Evolutionary conservation across 1,140 invertebrate species (phyloP).

Genomic region (Pygmarrhopalites habei): DNA sequence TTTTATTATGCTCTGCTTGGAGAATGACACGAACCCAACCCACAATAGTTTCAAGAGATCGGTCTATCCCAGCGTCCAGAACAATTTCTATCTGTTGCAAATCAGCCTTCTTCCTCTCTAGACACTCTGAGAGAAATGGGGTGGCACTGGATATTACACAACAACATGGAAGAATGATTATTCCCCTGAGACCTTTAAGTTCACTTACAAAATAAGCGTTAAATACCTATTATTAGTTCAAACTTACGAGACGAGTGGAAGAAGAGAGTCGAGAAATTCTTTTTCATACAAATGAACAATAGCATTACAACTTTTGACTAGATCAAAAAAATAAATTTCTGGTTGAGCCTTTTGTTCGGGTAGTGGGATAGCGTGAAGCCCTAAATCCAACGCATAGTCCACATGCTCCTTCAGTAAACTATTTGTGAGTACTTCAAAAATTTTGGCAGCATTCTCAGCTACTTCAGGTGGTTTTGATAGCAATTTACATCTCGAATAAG

Average conservation of each 20-base stretch:
- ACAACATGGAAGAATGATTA: slow-evolving; percentile 1
- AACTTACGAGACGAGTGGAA: slow-evolving; percentile 74
- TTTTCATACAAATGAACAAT: slow-evolving; percentile 94
- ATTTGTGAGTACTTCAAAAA: slow-evolving; percentile 80
- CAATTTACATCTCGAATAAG: slow-evolving; percentile 71
- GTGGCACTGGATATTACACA: slow-evolving; percentile 60
- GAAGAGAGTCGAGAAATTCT: slow-evolving; percentile 80
- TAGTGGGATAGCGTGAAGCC: slow-evolving; percentile 81
- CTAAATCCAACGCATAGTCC: slow-evolving; percentile 91
- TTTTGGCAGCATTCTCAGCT: slow-evolving; percentile 67
- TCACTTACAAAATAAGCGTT: slow-evolving; percentile 5
- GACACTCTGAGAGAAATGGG: slow-evolving; percentile 75
- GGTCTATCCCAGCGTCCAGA: slow-evolving; percentile 70
- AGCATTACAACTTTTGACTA: slow-evolving; percentile 88
- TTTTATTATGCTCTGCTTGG: slow-evolving; percentile 89
- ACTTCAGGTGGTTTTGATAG: slow-evolving; percentile 73
- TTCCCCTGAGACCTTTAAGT: slow-evolving; percentile 18
- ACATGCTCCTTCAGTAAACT: slow-evolving; percentile 86
- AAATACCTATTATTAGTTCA: slow-evolving; percentile 18
- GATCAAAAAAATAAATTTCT: slow-evolving; percentile 89
- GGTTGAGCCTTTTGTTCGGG: slow-evolving; percentile 74
- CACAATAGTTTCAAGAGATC: slow-evolving; percentile 76
- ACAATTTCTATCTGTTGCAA: slow-evolving; percentile 86
- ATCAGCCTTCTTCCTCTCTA: slow-evolving; percentile 76
- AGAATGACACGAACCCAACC: slow-evolving; percentile 87